Percentiles rank a stretch among this genome's conserved stretches.
Evolutionary conservation across 2,797 vertebrate genomes (phyloP).

Genomic region (Galaxias olidus): DNA sequence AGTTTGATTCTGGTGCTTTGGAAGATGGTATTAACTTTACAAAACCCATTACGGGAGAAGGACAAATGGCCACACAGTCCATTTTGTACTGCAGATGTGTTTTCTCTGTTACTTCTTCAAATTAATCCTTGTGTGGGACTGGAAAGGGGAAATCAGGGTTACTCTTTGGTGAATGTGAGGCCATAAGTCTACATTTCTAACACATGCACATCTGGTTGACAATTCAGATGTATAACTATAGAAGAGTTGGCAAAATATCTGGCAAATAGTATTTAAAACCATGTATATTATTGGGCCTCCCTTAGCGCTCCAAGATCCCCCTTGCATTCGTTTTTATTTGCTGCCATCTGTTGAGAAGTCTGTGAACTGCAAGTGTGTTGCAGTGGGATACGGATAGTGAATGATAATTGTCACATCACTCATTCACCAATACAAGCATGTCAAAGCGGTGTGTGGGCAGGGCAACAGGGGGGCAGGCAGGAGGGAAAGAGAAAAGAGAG

Average conservation of each 20-base stretch:
- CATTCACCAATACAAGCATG: conserved; percentile 74
- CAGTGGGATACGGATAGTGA: conserved; percentile 43
- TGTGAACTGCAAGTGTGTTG: neutral
- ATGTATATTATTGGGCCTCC: neutral
- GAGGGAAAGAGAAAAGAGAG: too few species aligned
- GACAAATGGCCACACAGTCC: conserved; percentile 4
- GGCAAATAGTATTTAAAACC: too few species aligned
- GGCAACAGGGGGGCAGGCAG: too few species aligned
- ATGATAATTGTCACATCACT: conserved; percentile 75
- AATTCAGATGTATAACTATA: too few species aligned
- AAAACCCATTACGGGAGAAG: conserved; percentile 15
- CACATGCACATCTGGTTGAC: too few species aligned
- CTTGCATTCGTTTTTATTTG: conserved; percentile 52
- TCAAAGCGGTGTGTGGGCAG: conserved; percentile 73
- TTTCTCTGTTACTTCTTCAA: neutral
- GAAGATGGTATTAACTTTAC: conserved; percentile 21
- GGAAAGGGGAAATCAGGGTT: too few species aligned
- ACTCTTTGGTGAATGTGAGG: too few species aligned
- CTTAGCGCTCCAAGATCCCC: neutral
- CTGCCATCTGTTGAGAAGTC: conserved; percentile 57
- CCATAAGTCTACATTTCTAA: too few species aligned
- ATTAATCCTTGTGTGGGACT: too few species aligned
- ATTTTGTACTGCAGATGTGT: neutral
- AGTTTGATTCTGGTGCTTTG: conserved; percentile 31
- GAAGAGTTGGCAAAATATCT: too few species aligned